These are phyloP conservation scores for Pelusios castaneus DNA, from an alignment of 2,113 vertebrate genomes.

Conservation along the genomic window DNA sequence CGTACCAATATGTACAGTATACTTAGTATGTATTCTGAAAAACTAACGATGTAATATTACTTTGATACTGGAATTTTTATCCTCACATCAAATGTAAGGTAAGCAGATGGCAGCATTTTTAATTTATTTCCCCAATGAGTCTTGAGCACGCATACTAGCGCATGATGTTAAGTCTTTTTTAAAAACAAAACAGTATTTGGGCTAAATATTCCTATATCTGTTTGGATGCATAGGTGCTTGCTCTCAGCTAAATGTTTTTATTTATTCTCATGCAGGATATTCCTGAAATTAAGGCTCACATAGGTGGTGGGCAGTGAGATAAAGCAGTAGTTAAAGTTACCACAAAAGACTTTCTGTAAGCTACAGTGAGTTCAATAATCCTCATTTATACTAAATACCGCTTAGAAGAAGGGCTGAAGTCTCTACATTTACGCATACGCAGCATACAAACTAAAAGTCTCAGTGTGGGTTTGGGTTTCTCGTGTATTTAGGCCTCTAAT, in stretches of 20 bases:
- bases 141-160: constrained; percentile 35
- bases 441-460: constrained; percentile 3
- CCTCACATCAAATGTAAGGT: constrained; percentile 24
- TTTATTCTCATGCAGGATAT: neutral
- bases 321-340: neutral
- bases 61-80: constrained; percentile 23
- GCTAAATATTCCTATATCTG: neutral
- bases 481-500: neutral
- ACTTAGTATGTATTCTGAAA: constrained; percentile 29
- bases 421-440: constrained; percentile 44
- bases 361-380: neutral
- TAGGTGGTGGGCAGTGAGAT: neutral
- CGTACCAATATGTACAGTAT: neutral
- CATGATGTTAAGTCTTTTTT: neutral
- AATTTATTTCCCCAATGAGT: constrained; percentile 61
- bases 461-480: neutral
- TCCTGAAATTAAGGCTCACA: neutral
- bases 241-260: neutral
- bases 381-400: constrained; percentile 2
- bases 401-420: constrained; percentile 3
- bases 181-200: neutral
- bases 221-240: neutral
- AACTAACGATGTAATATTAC: constrained; percentile 31
- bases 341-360: neutral
- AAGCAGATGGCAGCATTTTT: constrained; percentile 66